These are phyloP conservation scores for Sitta europaea DNA, from an alignment of 2,113 vertebrate species.

Conservation along the genomic window DNA sequence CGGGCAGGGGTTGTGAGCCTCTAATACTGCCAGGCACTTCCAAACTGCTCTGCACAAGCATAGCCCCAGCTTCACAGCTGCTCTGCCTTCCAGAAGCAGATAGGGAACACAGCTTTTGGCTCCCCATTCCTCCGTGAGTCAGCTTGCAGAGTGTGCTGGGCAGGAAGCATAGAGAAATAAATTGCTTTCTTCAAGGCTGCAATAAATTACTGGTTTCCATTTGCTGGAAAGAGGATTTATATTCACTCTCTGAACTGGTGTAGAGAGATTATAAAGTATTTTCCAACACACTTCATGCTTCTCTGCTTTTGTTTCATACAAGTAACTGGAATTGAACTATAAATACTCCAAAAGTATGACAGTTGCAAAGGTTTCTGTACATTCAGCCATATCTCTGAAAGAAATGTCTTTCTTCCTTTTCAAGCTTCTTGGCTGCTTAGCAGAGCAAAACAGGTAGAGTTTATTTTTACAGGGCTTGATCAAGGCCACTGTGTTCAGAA, in stretches of 20 bases:
- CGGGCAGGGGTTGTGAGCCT: neutral
- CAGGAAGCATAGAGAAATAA: neutral
- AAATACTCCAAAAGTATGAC: neutral
- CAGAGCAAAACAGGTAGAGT: neutral
- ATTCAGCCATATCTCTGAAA: neutral
- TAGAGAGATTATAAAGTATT: conserved; percentile 19
- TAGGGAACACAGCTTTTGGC: conserved; percentile 4
- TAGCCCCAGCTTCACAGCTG: neutral
- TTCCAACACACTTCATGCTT: conserved; percentile 25
- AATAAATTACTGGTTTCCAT: conserved; percentile 50
- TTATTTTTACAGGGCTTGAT: neutral
- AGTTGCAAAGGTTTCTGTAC: neutral
- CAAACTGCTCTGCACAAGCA: neutral
- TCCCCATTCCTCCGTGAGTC: neutral
- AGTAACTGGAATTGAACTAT: conserved; percentile 23
- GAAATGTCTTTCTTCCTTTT: neutral
- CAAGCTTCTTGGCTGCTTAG: neutral
- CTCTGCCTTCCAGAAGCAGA: neutral
- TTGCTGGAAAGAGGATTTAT: conserved; percentile 47
- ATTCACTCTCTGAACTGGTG: neutral
- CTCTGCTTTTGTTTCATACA: conserved; percentile 38
- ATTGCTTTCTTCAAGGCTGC: neutral
- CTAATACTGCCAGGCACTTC: neutral
- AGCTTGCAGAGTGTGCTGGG: neutral
- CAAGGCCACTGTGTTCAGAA: neutral